Evolutionary conservation across 2,797 vertebrate genomes (phyloP).

Genomic region (Ctenochaetus hawaiiensis): DNA sequence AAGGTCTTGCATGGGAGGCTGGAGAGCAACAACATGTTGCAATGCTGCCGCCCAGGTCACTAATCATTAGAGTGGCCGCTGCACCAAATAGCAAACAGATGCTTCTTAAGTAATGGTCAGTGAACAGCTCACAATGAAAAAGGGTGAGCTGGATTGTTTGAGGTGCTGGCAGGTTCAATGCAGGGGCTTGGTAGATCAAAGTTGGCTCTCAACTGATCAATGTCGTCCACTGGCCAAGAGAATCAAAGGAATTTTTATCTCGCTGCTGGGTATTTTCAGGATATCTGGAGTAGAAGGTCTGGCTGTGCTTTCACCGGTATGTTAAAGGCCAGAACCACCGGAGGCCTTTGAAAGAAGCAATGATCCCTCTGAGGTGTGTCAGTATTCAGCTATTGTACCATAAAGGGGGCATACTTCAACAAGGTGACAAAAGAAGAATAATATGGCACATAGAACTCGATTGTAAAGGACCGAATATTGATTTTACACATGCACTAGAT

Average conservation of each 20-base stretch:
- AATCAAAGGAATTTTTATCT: constrained; percentile 17
- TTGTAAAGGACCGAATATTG: background rate
- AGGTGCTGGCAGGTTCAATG: constrained; percentile 4
- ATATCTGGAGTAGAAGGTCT: constrained; percentile 15
- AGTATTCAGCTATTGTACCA: constrained; percentile 2
- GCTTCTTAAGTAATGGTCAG: constrained; percentile 15
- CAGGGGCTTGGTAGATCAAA: constrained; percentile 25
- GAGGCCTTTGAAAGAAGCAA: constrained; percentile 17
- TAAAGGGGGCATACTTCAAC: background rate
- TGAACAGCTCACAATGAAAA: constrained; percentile 24
- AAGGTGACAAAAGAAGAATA: background rate
- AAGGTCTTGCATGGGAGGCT: no score
- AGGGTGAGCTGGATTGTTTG: constrained; percentile 20
- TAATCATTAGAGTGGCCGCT: background rate
- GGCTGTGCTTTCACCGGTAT: background rate
- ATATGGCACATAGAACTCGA: no score
- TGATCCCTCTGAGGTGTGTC: constrained; percentile 13
- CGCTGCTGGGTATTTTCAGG: background rate
- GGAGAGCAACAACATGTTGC: no score
- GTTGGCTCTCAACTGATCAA: constrained; percentile 1
- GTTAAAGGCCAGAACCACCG: constrained; percentile 5
- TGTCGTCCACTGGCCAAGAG: constrained; percentile 5
- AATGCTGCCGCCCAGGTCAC: no score
- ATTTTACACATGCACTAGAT: background rate
- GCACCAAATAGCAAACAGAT: constrained; percentile 11